Evolutionary conservation across 1,140 invertebrate genomes (phyloP).

Genomic region (Lepidurus arcticus): DNA sequence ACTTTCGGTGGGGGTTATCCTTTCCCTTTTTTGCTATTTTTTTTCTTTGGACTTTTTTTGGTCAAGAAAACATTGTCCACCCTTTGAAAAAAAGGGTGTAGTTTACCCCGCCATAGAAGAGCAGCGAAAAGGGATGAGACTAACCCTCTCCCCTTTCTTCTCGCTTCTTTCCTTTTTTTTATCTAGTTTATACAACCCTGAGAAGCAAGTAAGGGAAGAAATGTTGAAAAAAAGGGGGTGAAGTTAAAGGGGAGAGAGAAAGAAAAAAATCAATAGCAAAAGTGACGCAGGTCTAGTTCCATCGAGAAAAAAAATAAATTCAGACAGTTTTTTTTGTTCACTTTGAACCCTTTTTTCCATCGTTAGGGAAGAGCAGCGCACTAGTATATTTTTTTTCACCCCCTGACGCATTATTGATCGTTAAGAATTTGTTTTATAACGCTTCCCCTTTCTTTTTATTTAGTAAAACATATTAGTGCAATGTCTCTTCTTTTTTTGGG

Average conservation of each 20-base stretch:
- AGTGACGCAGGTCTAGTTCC: slow-evolving; percentile 8
- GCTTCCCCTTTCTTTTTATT: not conserved
- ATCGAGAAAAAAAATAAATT: not conserved
- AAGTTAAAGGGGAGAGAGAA: not conserved
- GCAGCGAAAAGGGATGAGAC: not conserved
- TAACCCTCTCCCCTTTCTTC: slow-evolving; percentile 7
- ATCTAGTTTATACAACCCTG: not conserved
- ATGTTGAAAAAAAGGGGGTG: not conserved
- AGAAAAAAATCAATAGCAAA: slow-evolving; percentile 13
- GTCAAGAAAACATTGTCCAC: not conserved
- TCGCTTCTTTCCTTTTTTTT: not conserved
- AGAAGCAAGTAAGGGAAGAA: not conserved
- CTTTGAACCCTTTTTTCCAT: not conserved
- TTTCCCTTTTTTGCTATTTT: not conserved
- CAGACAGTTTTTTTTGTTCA: too few species aligned
- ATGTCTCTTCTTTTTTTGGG: not conserved
- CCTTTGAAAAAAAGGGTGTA: slow-evolving; percentile 18
- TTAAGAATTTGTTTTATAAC: not conserved
- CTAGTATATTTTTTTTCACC: not conserved
- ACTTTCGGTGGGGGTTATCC: not conserved
- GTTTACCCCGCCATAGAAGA: not conserved
- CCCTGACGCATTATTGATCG: not conserved
- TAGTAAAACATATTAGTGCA: not conserved
- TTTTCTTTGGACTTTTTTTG: not conserved
- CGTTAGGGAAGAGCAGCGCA: not conserved